These are phyloP conservation scores for Xylocopa sonorina DNA, from an alignment of 1,140 invertebrate species.

Conservation along the genomic window DNA sequence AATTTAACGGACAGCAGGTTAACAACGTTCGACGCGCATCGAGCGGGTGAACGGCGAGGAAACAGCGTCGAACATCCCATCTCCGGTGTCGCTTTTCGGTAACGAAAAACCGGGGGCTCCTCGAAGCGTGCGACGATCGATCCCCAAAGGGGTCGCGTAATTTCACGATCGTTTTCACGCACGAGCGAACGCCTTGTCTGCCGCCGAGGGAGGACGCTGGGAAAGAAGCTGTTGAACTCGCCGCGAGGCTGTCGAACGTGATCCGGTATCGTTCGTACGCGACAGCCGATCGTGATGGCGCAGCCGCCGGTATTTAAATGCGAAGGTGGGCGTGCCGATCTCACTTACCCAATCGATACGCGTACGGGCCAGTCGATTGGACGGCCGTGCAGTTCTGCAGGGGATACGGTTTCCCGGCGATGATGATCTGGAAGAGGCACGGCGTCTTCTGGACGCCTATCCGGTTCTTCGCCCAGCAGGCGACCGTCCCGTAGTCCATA, in stretches of 20 bases:
- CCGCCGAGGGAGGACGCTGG: constrained; percentile 18
- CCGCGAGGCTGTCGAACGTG: constrained; percentile 24
- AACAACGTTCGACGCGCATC: background rate
- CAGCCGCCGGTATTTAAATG: constrained; percentile 46
- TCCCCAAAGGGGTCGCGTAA: constrained; percentile 37
- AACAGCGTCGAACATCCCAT: background rate
- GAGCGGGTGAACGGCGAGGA: background rate
- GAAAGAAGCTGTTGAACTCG: constrained; percentile 58
- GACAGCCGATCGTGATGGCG: constrained; percentile 42
- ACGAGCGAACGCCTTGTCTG: constrained; percentile 20
- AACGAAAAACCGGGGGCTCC: constrained; percentile 11
- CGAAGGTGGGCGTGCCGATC: constrained; percentile 15
- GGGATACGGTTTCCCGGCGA: constrained; percentile 88
- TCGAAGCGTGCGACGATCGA: background rate
- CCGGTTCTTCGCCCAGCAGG: constrained; percentile 91
- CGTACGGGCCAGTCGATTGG: constrained; percentile 75
- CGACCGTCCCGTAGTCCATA: constrained; percentile 93
- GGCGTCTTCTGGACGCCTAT: constrained; percentile 91
- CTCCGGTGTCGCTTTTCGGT: constrained; percentile 7
- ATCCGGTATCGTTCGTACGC: constrained; percentile 21
- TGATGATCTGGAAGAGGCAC: constrained; percentile 90
- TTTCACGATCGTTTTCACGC: constrained; percentile 59
- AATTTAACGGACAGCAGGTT: too few relatives aligned
- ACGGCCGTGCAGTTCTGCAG: constrained; percentile 91
- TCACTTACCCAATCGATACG: constrained; percentile 74